Evolutionary conservation across 1,140 invertebrate species (phyloP), one percentile per base, ranked within the genome.

Genomic region (Danaus plexippus): DNA sequence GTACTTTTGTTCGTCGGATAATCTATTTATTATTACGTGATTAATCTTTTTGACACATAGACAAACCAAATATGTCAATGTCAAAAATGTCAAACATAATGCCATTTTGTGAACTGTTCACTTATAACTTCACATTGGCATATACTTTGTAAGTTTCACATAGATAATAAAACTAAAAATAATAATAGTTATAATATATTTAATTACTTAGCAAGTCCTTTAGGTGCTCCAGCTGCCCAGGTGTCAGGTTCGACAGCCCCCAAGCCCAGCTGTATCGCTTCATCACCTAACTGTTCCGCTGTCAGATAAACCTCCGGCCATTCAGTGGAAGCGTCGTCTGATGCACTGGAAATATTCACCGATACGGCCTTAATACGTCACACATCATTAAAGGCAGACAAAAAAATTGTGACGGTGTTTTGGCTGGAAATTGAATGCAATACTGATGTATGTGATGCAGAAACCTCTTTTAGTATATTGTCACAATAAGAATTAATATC

Each of bases 181-280:
- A 15, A 15, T 15, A 1, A 15, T 15, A 1, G 3, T 15, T 15
- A 15, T 15, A 1, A 15, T 15, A 15, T 15, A 15, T 15, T 15
- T 3, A 15, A 15, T 15, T 91, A 92, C 69, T 95, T 92, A 1
- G 95, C 89, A 2, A 94, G 85, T 78, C 96, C 96, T 68, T 95
- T 95, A 10, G 96, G 94, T 42, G 97, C 94, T 32, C 94, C 92
- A 0, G 94, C 92, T 18, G 94, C 95, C 97, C 96, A 98, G 0
- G 95, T 95, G 76, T 98, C 96, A 0, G 94, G 92, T 75, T 98
- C 96, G 11, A 92, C 90, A 44, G 93, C 91, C 1, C 92, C 91
- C 11, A 98, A 83, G 1, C 94, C 93, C 18, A 97, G 82, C 22
- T 91, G 89, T 0, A 72, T 60, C 0, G 94, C 92, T 77, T 98